phyloP scores from a whole-genome alignment of 1,140 invertebrate species.

The Gonioctena quinquepunctata region DNA sequence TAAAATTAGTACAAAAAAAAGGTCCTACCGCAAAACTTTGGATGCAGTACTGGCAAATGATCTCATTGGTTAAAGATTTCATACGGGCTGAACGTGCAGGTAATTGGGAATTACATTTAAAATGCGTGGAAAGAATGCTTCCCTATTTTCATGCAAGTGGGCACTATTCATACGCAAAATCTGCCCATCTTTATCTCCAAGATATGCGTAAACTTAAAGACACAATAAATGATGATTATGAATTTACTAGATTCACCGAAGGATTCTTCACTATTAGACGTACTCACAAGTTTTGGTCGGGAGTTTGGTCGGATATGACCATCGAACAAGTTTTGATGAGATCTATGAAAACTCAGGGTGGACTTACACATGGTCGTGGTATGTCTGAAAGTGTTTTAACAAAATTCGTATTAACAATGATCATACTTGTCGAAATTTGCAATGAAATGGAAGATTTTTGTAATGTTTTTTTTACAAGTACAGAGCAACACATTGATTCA shows the following conservation, averaged over 20 bases:
- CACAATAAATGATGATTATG: conserved; percentile 16
- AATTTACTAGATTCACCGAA: conserved; percentile 21
- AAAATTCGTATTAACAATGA: no score
- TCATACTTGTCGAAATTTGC: no score
- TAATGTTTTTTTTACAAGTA: no score
- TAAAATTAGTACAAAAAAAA: conserved; percentile 19
- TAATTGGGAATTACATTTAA: conserved; percentile 49
- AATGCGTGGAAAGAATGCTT: conserved; percentile 49
- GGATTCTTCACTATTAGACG: conserved; percentile 50
- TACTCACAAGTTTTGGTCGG: conserved; percentile 52
- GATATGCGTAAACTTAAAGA: conserved; percentile 50
- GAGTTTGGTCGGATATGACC: conserved; percentile 54
- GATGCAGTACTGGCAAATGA: conserved; percentile 48
- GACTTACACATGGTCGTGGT: conserved; percentile 38
- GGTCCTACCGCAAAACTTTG: conserved; percentile 45
- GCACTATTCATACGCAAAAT: conserved; percentile 58
- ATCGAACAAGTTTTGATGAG: conserved; percentile 54
- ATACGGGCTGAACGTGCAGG: conserved; percentile 45
- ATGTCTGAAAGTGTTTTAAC: no score
- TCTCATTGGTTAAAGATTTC: conserved; percentile 40
- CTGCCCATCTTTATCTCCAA: conserved; percentile 56
- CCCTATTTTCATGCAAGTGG: conserved; percentile 55
- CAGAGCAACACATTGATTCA: conserved; percentile 45
- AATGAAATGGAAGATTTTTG: no score
- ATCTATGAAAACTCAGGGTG: conserved; percentile 48